Conservation (phyloP, 2,797 vertebrate species). For the Gallinago stenura region DNA sequence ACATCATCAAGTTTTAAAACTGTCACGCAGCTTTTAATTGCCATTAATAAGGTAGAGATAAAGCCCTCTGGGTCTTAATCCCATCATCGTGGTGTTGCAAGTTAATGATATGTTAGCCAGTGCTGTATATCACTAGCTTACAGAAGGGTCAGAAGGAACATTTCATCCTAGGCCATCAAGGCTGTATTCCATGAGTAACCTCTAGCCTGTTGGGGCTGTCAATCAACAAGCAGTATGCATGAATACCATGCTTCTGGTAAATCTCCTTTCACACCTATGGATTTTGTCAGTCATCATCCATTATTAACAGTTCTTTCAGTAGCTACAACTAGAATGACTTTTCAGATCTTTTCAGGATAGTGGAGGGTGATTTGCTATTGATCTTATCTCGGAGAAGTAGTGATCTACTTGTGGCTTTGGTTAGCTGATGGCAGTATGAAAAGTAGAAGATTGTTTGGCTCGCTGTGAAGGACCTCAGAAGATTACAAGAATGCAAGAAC, state of each 20-base stretch:
- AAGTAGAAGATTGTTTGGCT: conserved; percentile 28
- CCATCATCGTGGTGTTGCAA: conserved; percentile 50
- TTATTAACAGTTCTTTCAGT: conserved; percentile 54
- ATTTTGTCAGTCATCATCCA: conserved; percentile 58
- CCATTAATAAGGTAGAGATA: conserved; percentile 73
- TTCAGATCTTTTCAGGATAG: conserved; percentile 32
- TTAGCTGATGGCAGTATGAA: neutral
- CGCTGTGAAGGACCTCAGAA: conserved; percentile 37
- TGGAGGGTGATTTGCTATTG: neutral
- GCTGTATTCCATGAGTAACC: conserved; percentile 59
- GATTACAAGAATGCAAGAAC: conserved; percentile 9
- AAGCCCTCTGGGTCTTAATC: conserved; percentile 70
- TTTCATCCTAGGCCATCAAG: conserved; percentile 61
- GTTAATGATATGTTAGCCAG: conserved; percentile 73
- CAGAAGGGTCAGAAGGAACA: conserved; percentile 63
- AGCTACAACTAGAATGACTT: neutral
- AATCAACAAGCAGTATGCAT: conserved; percentile 43
- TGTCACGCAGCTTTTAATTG: conserved; percentile 73
- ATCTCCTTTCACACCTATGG: conserved; percentile 54
- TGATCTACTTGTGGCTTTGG: neutral
- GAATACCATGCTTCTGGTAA: conserved; percentile 27
- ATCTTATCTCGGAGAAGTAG: conserved; percentile 28
- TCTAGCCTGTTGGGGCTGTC: conserved; percentile 61
- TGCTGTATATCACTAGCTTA: conserved; percentile 49
- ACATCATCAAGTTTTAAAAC: conserved; percentile 69